Percentiles rank a stretch among this genome's conserved stretches.
Conservation (phyloP, 1,140 invertebrate genomes). For the Solenopsis fugax region DNA sequence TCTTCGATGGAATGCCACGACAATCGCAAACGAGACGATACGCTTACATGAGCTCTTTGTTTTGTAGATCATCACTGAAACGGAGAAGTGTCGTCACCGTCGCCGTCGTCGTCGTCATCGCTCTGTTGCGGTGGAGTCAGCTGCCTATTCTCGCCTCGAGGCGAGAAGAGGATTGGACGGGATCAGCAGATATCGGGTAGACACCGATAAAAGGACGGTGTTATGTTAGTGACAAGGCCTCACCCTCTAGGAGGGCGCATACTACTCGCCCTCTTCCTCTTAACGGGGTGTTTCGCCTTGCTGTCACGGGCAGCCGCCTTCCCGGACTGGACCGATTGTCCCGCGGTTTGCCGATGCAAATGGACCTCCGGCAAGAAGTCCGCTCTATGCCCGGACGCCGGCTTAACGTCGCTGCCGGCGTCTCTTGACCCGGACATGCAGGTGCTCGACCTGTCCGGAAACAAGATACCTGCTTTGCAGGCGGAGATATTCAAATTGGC, state of each 20-base stretch:
- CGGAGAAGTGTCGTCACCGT: conserved; percentile 32
- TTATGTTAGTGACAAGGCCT: conserved; percentile 81
- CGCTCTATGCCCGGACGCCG: conserved; percentile 92
- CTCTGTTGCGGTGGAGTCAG: conserved; percentile 33
- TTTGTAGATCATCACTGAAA: conserved; percentile 46
- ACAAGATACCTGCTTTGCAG: conserved; percentile 91
- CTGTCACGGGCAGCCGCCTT: conserved; percentile 85
- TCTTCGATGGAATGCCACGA: background rate
- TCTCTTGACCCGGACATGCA: conserved; percentile 94
- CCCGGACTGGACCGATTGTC: conserved; percentile 94
- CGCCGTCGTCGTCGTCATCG: background rate
- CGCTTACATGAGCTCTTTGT: conserved; percentile 29
- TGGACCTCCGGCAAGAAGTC: conserved; percentile 96
- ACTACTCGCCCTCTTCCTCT: conserved; percentile 80
- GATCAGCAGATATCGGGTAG: conserved; percentile 50
- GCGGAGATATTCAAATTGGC: conserved; percentile 93
- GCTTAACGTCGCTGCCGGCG: conserved; percentile 91
- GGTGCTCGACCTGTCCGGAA: conserved; percentile 94
- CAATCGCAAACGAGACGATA: conserved; percentile 23
- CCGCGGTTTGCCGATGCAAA: conserved; percentile 93
- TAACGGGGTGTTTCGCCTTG: conserved; percentile 78
- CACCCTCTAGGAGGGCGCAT: conserved; percentile 83
- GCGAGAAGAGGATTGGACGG: conserved; percentile 39
- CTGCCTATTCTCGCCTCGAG: conserved; percentile 29
- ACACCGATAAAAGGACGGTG: conserved; percentile 72